phyloP scores from a whole-genome alignment of 35 echinoderm and acorn worm genomes.

The Lytechinus pictus region DNA sequence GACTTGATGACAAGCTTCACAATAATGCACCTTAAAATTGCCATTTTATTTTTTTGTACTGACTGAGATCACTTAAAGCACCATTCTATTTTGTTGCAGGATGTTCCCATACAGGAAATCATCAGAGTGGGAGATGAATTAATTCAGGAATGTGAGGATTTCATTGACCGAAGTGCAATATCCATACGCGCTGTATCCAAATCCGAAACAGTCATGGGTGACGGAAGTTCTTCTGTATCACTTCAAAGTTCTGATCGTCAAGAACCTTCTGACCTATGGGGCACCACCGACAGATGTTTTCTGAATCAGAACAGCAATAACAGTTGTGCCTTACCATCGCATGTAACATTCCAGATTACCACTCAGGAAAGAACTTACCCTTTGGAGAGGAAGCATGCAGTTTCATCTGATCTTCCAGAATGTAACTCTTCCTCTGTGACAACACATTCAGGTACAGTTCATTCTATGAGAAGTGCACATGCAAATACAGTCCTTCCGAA shows the following conservation, averaged over 20 bases:
- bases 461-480: not conserved
- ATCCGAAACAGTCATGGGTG: not conserved
- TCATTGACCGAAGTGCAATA: conserved; percentile 2
- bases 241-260: not conserved
- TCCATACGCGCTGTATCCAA: not conserved
- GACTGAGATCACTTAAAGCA: no score
- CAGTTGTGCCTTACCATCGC: not conserved
- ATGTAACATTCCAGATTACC: not conserved
- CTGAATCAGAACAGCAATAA: conserved; percentile 3
- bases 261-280: not conserved
- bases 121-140: conserved; percentile 56
- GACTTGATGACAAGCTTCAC: no score
- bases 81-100: conserved; percentile 14
- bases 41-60: no score
- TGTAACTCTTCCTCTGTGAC: not conserved
- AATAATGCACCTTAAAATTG: no score
- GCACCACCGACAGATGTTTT: not conserved
- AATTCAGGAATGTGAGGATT: conserved; percentile 38
- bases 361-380: not conserved
- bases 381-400: not conserved
- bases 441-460: not conserved
- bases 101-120: conserved; percentile 54
- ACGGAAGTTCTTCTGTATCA: not conserved
- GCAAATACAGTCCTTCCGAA: no score
- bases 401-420: not conserved